Evolutionary conservation across 1,140 invertebrate species (phyloP).

Genomic region (Conopomorpha cramerella): DNA sequence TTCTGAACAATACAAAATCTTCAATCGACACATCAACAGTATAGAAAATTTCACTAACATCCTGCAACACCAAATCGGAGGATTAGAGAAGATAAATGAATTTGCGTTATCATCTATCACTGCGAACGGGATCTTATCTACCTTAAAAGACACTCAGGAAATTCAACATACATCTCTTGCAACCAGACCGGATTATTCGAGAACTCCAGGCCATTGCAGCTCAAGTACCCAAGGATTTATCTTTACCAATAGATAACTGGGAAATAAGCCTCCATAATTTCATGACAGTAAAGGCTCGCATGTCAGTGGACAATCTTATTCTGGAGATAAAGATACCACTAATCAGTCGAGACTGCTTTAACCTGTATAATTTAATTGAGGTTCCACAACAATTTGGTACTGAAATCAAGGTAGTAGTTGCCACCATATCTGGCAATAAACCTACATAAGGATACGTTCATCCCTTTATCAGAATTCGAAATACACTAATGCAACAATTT

Average conservation of each 20-base stretch:
- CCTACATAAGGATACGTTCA: not conserved
- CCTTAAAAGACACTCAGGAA: not conserved
- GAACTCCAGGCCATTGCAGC: not conserved
- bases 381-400: not conserved
- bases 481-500: not conserved
- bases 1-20: not conserved
- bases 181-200: not conserved
- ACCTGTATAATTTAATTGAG: not conserved
- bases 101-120: not conserved
- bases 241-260: not conserved
- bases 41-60: constrained; percentile 1
- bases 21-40: not conserved
- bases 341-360: not conserved
- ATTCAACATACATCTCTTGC: not conserved
- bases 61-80: not conserved
- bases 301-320: not conserved
- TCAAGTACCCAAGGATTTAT: not conserved
- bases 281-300: not conserved
- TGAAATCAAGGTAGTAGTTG: not conserved
- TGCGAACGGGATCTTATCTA: not conserved
- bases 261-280: not conserved
- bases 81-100: not conserved
- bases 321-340: not conserved
- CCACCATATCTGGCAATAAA: not conserved
- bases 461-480: not conserved